These are phyloP conservation scores for Amiota communis DNA, from an alignment of 2,888 invertebrate species.

Conservation along the genomic window DNA sequence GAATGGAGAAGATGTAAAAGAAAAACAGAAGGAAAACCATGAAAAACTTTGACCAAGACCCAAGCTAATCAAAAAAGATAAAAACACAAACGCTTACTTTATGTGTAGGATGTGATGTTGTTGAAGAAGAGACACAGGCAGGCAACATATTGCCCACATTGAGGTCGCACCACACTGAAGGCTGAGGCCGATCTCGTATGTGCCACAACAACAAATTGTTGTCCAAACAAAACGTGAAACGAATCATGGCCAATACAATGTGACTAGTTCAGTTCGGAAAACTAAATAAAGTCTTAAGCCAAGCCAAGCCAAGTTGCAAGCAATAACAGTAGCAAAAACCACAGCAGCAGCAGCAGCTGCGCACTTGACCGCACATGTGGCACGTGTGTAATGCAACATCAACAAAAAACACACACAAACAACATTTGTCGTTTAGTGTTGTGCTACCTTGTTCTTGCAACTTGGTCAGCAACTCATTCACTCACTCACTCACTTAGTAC, in stretches of 20 bases:
- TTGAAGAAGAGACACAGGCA: background rate
- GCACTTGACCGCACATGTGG: conserved; percentile 66
- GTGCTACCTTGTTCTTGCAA: conserved; percentile 16
- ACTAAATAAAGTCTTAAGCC: conserved; percentile 13
- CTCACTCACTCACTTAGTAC: too few species aligned
- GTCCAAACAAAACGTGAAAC: background rate
- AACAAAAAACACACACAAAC: background rate
- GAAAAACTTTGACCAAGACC: conserved; percentile 43
- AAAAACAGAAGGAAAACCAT: background rate
- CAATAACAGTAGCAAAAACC: conserved; percentile 47
- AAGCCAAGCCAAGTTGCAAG: conserved; percentile 33
- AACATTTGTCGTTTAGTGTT: background rate
- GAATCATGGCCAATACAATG: conserved; percentile 41
- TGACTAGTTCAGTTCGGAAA: conserved; percentile 57
- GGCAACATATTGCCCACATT: conserved; percentile 26
- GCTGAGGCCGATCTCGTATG: conserved; percentile 53
- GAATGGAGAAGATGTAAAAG: conserved; percentile 1
- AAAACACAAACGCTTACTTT: conserved; percentile 40
- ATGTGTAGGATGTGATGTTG: too few species aligned
- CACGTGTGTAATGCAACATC: conserved; percentile 52
- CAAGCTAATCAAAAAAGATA: conserved; percentile 31
- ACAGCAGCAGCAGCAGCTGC: conserved; percentile 41
- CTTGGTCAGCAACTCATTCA: too few species aligned
- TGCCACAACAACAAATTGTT: background rate
- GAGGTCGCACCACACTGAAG: conserved; percentile 40